phyloP scores from a whole-genome alignment of 2,797 vertebrate species.

The Odontamblyopus rebecca region DNA sequence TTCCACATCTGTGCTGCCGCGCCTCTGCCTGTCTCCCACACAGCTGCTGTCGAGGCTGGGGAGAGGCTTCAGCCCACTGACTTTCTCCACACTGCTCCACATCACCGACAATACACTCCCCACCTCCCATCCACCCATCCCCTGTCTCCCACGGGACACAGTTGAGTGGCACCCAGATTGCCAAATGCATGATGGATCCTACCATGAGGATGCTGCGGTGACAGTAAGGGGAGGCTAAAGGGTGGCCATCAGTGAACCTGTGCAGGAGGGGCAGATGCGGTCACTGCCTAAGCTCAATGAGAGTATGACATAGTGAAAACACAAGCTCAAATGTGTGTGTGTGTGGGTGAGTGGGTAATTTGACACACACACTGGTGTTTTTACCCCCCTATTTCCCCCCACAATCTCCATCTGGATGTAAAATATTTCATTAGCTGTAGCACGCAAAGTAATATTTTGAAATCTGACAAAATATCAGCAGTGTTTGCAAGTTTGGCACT shows the following conservation, averaged over 20 bases:
- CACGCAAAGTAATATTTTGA: constrained; percentile 56
- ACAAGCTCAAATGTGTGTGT: neutral
- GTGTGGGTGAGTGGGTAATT: constrained; percentile 42
- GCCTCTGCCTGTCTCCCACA: constrained; percentile 74
- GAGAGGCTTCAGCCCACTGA: constrained; percentile 69
- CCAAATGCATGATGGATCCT: constrained; percentile 82
- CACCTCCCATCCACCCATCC: constrained; percentile 7
- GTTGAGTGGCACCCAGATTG: constrained; percentile 80
- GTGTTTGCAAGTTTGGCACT: constrained; percentile 51
- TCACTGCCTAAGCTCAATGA: constrained; percentile 53
- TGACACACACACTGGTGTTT: constrained; percentile 36
- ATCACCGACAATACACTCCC: constrained; percentile 54
- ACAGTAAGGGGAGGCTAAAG: constrained; percentile 68
- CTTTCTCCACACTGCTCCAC: constrained; percentile 56
- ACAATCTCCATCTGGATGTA: constrained; percentile 70
- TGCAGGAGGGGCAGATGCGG: constrained; percentile 68
- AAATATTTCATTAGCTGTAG: constrained; percentile 59
- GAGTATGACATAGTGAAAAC: constrained; percentile 3
- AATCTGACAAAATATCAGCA: constrained; percentile 67
- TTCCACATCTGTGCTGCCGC: constrained; percentile 79
- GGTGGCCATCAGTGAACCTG: constrained; percentile 67
- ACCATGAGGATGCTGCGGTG: constrained; percentile 75
- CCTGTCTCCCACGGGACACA: constrained; percentile 67
- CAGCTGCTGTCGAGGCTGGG: constrained; percentile 78
- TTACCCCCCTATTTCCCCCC: constrained; percentile 23